These are phyloP conservation scores for Itoplectis maculator DNA, from an alignment of 2,888 invertebrate genomes.

Conservation along the genomic window DNA sequence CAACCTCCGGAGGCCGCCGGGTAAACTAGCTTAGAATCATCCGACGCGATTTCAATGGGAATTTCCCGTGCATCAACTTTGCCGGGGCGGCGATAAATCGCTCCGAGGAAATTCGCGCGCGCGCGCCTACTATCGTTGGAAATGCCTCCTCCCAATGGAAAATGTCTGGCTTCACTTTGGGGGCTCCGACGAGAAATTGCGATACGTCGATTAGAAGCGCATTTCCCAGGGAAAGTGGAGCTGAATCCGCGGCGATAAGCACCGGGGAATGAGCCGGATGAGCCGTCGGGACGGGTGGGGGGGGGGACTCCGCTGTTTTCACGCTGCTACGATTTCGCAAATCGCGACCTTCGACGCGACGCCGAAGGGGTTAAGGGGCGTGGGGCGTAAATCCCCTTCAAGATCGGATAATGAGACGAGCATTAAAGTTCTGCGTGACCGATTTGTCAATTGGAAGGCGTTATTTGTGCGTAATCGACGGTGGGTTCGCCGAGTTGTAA, in stretches of 20 bases:
- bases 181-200: constrained; percentile 31
- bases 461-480: too few species aligned
- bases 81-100: constrained; percentile 17
- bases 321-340: background rate
- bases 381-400: too few species aligned
- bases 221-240: constrained; percentile 10
- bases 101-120: background rate
- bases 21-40: constrained; percentile 33
- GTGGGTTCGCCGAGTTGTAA: background rate
- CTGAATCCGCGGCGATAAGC: background rate
- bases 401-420: background rate
- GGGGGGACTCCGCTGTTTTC: background rate
- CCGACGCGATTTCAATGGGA: constrained; percentile 34
- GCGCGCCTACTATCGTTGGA: background rate
- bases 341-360: background rate
- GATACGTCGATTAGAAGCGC: constrained; percentile 52
- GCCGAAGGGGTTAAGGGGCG: background rate
- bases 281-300: too few species aligned
- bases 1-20: too few species aligned
- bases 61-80: constrained; percentile 11
- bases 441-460: too few species aligned
- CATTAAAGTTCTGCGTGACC: too few species aligned
- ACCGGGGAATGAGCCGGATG: background rate
- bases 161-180: constrained; percentile 47
- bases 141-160: constrained; percentile 41